A percentile compares a stretch with the other conserved stretches of the same genome.
phyloP scores from a whole-genome alignment of 2,113 vertebrate species.

The Psittacus erithacus region DNA sequence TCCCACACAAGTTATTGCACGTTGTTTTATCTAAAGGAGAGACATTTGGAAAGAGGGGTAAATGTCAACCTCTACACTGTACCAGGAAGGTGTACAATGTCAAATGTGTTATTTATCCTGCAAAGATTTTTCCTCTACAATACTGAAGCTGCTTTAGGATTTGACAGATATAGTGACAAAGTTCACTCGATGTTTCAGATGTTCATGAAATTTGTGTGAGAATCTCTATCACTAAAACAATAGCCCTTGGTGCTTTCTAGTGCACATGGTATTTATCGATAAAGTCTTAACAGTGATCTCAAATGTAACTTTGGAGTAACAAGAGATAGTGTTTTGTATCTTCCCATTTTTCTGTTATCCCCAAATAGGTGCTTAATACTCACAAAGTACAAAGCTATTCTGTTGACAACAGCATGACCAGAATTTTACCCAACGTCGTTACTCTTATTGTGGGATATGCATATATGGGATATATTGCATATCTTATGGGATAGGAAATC shows the following conservation, averaged over 20 bases:
- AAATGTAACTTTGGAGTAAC: background rate
- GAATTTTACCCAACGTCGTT: slow-evolving; percentile 15
- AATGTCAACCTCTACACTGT: background rate
- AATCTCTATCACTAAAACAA: background rate
- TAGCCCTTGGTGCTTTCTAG: background rate
- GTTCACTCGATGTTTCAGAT: background rate
- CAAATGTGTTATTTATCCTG: background rate
- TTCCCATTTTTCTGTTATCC: background rate
- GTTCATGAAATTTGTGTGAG: background rate
- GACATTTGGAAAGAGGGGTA: background rate
- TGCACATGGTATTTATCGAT: background rate
- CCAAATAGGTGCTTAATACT: background rate
- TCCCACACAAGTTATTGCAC: background rate
- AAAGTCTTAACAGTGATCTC: background rate
- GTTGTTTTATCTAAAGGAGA: background rate
- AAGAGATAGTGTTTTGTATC: background rate
- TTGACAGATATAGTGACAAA: background rate
- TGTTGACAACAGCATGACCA: background rate
- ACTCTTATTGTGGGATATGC: background rate
- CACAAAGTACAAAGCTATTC: background rate
- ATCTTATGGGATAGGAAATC: background rate
- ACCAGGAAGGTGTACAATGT: background rate
- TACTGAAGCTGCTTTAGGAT: background rate
- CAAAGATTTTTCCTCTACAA: background rate
- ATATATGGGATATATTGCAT: too few species aligned